Evolutionary conservation across 2,797 vertebrate species (phyloP).

Genomic region (Atherinosoma microstoma): DNA sequence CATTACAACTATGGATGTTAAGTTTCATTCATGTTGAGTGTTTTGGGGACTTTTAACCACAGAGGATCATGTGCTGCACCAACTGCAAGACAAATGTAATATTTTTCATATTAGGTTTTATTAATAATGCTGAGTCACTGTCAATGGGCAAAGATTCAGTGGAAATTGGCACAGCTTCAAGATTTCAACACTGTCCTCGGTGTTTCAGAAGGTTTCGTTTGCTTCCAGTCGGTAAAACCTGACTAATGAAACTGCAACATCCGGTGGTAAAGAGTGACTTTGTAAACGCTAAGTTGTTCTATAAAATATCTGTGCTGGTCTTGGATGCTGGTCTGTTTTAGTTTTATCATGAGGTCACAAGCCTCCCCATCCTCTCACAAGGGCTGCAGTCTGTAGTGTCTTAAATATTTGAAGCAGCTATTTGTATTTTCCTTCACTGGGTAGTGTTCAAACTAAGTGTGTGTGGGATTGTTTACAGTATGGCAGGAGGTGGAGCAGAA

Average conservation of each 20-base stretch:
- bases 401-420: not conserved
- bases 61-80: not conserved
- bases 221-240: not conserved
- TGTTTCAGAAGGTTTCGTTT: not conserved
- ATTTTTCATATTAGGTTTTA: not conserved
- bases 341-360: not conserved
- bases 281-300: not conserved
- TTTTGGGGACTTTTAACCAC: not conserved
- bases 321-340: conserved; percentile 23
- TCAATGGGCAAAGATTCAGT: not conserved
- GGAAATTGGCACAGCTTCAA: not conserved
- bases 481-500: conserved; percentile 96
- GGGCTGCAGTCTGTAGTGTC: not conserved
- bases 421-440: not conserved
- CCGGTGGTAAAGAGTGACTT: not conserved
- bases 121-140: not conserved
- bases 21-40: not conserved
- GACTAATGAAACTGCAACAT: not conserved
- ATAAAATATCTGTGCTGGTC: conserved; percentile 19
- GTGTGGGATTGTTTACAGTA: conserved; percentile 76
- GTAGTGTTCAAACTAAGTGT: not conserved
- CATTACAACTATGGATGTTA: not conserved
- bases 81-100: not conserved
- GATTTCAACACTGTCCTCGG: not conserved
- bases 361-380: too few relatives aligned